Conservation (phyloP, 2,113 vertebrate species). For the Gallinago undulata region DNA sequence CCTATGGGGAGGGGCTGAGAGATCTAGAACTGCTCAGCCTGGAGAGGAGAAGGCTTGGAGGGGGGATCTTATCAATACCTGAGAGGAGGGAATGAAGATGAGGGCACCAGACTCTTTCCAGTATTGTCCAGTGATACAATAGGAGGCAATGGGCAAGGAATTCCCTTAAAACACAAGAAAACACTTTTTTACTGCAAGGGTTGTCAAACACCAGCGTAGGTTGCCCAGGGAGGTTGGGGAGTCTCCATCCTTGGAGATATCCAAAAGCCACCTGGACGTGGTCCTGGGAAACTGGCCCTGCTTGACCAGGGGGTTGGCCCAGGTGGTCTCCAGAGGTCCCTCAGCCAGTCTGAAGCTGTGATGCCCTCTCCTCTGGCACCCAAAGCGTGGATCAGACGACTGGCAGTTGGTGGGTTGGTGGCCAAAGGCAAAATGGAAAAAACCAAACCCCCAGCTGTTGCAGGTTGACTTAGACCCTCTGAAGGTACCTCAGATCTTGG, state of each 20-base stretch:
- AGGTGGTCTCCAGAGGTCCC: neutral
- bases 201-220: neutral
- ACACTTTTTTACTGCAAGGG: neutral
- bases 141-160: neutral
- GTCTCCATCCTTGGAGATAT: neutral
- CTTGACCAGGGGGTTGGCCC: neutral
- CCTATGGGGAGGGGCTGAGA: neutral
- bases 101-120: neutral
- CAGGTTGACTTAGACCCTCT: neutral
- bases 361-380: neutral
- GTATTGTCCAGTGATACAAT: neutral
- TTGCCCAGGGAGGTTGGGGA: neutral
- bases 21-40: too few relatives aligned
- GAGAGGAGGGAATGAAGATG: neutral
- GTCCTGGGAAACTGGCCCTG: neutral
- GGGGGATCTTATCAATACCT: neutral
- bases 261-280: neutral
- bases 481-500: neutral
- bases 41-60: neutral
- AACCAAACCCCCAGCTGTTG: neutral
- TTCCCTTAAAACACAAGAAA: neutral
- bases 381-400: neutral
- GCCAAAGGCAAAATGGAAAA: neutral
- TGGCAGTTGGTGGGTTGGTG: neutral
- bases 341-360: neutral